Conservation (phyloP, 2,113 vertebrate species). For the Myiopsitta monachus region DNA sequence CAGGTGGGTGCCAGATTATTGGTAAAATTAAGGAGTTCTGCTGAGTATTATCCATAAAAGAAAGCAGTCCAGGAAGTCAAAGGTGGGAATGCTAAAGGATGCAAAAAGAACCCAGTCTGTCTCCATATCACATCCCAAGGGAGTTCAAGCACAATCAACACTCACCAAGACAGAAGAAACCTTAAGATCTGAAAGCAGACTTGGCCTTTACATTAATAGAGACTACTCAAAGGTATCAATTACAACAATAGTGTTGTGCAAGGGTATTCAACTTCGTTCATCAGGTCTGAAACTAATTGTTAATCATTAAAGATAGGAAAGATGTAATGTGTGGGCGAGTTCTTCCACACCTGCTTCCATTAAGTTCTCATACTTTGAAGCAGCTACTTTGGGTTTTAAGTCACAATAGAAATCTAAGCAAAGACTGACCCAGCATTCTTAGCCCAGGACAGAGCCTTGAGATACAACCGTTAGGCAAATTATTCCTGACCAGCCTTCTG, state of each 20-base stretch:
- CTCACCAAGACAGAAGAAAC: neutral
- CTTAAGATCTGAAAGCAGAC: neutral
- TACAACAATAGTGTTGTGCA: neutral
- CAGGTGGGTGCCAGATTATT: neutral
- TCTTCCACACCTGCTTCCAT: neutral
- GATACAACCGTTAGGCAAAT: neutral
- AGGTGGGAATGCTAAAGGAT: neutral
- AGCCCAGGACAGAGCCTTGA: neutral
- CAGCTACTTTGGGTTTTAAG: neutral
- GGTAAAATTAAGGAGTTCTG: neutral
- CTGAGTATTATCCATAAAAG: neutral
- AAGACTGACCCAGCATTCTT: neutral
- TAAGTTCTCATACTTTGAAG: neutral
- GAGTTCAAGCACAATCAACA: neutral
- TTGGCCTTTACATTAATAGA: neutral
- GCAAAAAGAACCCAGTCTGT: neutral
- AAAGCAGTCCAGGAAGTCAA: neutral
- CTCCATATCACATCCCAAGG: neutral
- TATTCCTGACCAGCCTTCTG: neutral
- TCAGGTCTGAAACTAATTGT: neutral
- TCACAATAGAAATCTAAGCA: neutral
- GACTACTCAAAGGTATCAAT: neutral
- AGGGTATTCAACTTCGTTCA: neutral
- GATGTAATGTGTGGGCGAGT: rapidly evolving
- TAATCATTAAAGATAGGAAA: neutral